These are phyloP conservation scores for Cebidichthys violaceus DNA, from an alignment of 2,113 vertebrate genomes.

Conservation along the genomic window DNA sequence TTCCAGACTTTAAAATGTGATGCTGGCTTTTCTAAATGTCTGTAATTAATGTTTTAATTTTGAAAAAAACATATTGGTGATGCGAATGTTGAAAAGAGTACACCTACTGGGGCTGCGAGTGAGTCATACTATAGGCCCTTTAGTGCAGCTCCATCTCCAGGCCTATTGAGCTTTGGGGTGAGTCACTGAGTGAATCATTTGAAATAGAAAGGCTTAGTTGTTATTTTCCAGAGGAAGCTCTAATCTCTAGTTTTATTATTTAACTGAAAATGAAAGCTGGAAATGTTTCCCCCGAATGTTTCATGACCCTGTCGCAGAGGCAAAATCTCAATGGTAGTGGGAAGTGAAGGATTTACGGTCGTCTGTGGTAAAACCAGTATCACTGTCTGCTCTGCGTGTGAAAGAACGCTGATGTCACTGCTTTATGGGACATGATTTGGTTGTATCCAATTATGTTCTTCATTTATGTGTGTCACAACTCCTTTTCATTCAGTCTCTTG, in stretches of 20 bases:
- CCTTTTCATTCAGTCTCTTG: background rate
- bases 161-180: slow-evolving; percentile 34
- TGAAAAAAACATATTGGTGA: slow-evolving; percentile 24
- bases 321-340: background rate
- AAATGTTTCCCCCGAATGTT: slow-evolving; percentile 26
- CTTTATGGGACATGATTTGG: background rate
- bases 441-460: background rate
- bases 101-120: slow-evolving; percentile 14
- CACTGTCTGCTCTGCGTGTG: background rate
- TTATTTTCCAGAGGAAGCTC: slow-evolving; percentile 4
- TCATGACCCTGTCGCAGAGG: background rate
- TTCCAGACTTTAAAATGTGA: background rate
- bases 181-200: slow-evolving; percentile 48
- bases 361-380: background rate
- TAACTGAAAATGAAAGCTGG: slow-evolving; percentile 25
- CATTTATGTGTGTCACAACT: background rate
- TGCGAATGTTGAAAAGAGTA: slow-evolving; percentile 18
- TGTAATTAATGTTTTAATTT: slow-evolving; percentile 30
- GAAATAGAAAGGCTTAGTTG: slow-evolving; percentile 34
- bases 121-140: slow-evolving; percentile 42
- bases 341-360: background rate
- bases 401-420: background rate
- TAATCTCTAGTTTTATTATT: slow-evolving; percentile 41
- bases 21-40: slow-evolving; percentile 15
- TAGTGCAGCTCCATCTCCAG: slow-evolving; percentile 52